Conservation (phyloP, 2,113 vertebrate species). For the Indicator maculatus region DNA sequence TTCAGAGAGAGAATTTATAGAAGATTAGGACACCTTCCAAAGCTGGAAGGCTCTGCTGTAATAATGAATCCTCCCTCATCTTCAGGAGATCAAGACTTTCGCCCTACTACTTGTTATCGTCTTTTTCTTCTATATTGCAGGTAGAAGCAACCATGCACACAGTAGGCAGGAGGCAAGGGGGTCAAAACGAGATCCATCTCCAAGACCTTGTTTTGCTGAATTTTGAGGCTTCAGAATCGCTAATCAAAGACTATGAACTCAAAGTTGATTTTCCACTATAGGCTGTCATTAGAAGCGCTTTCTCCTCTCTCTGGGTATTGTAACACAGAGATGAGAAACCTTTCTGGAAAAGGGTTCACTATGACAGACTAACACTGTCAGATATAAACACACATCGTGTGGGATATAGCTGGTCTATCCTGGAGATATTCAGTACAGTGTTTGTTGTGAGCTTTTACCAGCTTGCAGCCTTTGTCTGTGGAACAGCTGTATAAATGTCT, state of each 20-base stretch:
- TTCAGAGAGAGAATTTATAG: neutral
- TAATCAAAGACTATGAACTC: neutral
- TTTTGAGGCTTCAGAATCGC: neutral
- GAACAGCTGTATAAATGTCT: neutral
- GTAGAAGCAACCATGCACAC: neutral
- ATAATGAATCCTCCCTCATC: neutral
- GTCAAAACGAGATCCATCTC: neutral
- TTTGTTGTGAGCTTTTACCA: neutral
- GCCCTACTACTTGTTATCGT: neutral
- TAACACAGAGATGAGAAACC: neutral
- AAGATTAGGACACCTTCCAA: neutral
- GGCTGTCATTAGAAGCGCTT: neutral
- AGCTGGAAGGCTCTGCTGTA: neutral
- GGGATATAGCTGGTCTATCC: neutral
- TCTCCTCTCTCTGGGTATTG: neutral
- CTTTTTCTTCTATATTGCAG: neutral
- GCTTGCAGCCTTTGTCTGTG: neutral
- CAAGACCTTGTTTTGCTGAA: neutral
- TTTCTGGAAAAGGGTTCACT: neutral
- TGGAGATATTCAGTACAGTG: neutral
- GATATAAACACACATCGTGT: neutral
- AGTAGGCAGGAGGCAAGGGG: neutral
- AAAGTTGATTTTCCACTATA: neutral
- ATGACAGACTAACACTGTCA: neutral
- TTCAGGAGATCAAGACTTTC: neutral